Percentiles rank a stretch among this genome's conserved stretches.
Conservation (phyloP, 1,140 invertebrate genomes). For the Lepidostoma basale region DNA sequence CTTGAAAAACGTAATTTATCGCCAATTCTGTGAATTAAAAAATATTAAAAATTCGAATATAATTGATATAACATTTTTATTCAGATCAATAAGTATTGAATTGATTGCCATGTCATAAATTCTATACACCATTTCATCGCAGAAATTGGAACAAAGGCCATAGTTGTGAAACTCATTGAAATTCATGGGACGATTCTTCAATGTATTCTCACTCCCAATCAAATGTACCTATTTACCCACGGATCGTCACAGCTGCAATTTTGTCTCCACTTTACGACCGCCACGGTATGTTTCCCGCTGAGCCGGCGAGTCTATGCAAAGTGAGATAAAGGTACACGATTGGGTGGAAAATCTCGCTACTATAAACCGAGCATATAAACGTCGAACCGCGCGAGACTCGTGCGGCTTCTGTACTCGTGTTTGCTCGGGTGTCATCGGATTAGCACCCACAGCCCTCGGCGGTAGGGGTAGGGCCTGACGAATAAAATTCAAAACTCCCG, state of each 20-base stretch:
- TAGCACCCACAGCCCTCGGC: not conserved
- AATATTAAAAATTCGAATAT: no score
- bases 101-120: no score
- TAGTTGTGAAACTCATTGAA: no score
- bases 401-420: not conserved
- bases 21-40: no score
- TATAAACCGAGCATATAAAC: not conserved
- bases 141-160: no score
- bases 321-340: not conserved
- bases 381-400: not conserved
- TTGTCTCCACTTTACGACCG: not conserved
- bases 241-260: not conserved
- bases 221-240: no score
- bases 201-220: no score
- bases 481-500: slow-evolving; percentile 19
- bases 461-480: not conserved
- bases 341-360: not conserved
- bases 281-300: not conserved
- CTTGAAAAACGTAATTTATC: no score
- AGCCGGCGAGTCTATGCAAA: not conserved
- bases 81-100: no score
- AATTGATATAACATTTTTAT: no score
- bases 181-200: not conserved
- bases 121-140: no score
- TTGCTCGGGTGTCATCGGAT: not conserved